Conservation (phyloP, 2,113 vertebrate genomes). For the Ondatra zibethicus region DNA sequence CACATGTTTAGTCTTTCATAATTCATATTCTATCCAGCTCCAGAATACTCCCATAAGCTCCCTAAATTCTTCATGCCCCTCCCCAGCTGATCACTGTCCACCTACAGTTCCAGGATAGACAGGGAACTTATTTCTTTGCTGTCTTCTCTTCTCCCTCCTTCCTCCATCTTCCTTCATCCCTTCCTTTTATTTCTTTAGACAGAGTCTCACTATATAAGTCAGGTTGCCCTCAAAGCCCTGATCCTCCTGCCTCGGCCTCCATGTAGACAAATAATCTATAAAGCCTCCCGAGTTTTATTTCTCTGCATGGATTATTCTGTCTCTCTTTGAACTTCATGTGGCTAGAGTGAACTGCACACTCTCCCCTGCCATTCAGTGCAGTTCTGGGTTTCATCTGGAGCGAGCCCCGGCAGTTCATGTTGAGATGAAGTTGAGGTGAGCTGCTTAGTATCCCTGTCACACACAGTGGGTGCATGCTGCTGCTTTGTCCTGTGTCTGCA, state of each 20-base stretch:
- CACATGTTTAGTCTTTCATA: background rate
- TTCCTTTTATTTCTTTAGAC: background rate
- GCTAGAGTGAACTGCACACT: rapidly evolving
- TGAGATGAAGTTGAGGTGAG: background rate
- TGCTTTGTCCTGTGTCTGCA: too few species aligned
- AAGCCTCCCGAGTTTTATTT: background rate
- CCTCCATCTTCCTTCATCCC: background rate
- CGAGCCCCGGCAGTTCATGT: background rate
- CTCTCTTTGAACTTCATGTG: background rate
- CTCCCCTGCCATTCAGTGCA: rapidly evolving
- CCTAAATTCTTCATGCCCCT: rapidly evolving
- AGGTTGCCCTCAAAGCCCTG: background rate
- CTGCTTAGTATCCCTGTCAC: background rate
- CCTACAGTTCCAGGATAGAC: background rate
- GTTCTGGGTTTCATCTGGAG: too few species aligned
- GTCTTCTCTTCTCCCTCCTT: background rate
- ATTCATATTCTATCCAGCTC: background rate
- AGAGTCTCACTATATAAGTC: background rate
- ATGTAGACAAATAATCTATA: background rate
- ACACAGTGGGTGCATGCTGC: rapidly evolving
- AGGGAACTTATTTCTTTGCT: background rate
- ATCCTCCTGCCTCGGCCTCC: background rate
- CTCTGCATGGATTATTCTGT: background rate
- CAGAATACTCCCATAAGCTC: background rate
- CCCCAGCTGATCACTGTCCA: background rate